Evolutionary conservation across 2,797 vertebrate species (phyloP), one percentile per base, ranked within the genome.

Genomic region (Miichthys miiuy): DNA sequence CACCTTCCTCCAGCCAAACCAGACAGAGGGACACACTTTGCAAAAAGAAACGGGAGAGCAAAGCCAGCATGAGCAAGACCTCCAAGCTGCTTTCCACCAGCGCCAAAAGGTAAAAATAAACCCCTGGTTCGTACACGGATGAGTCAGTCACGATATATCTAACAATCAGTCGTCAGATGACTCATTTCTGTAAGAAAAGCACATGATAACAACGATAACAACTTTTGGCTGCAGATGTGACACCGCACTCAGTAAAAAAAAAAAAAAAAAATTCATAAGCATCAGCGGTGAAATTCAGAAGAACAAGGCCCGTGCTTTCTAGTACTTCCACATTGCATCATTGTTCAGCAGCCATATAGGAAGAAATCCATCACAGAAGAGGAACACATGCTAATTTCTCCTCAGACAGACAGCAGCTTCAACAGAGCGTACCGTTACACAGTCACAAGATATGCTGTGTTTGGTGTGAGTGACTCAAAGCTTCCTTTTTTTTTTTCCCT

Each of bases 61-160:
- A 96, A 97, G 96, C 95, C 97, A 97, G 96, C 95, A 98, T 98
- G 97, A 98, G 96, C 96, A 98, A 98, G 95, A 97, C 97, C 96
- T 97, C 97, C 94, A 98, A 98, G 91, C 96, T 97, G 89, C 96
- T 97, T 89, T 97, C 97, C 87, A 98, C 97, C 96, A 98, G 97
- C 94, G 97, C 97, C 91, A 98, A 98, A 94, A 97, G 97, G 97
- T 98, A 91, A 64, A 50, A 61, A 60, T 38, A 21, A 68, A 63
- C 41, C 8, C 17, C 11, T 18, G 47, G 11, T 34, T 20, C 46
- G 8, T 17, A 2, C 0, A 18, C 4, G 5, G 30, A 63, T 48
- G 20, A 63, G 17, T 68, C 41, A 12, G 3, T 25, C 17, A 6
- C 42, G 44, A 12, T 6, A 16, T 6, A 9, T 38, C 34, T 38